Base-by-base conservation (phyloP, 2,888 invertebrate genomes). In the Yponomeuta sedellus region DNA sequence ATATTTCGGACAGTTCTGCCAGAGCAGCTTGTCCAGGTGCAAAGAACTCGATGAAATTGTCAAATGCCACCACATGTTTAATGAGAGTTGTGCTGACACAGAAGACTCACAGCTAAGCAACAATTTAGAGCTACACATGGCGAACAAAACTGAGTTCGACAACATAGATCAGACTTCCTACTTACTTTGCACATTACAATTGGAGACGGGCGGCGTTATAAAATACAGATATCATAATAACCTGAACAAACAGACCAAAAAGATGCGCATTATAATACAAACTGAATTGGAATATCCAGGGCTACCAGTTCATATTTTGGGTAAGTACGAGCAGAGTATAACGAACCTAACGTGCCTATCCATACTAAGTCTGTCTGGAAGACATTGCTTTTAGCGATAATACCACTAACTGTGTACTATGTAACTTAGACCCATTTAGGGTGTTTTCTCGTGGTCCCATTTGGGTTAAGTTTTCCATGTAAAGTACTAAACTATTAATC, bases 1-100 rank as follows among this genome's bases (percentile, higher is more conserved):
- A 59, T 93, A 93, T 71, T 88, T 88, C 0, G 94, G 94, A 10
- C 80, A 80, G 58, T 95, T 92, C 70, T 97, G 97, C 78, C 95
- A 96, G 70, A 92, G 93, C 65, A 96, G 96, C 74, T 0, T 96
- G 96, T 73, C 92, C 92, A 0, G 92, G 92, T 97, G 97, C 79
- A 92, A 93, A 65, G 93, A 94, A 69, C 91, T 95, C 67, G 92
- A 93, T 72, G 91, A 92, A 40, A 96, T 96, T 75, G 96, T 95
- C 0, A 92, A 94, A 75, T 97, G 96, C 63, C 77, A 78, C 58
- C 75, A 75, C 66, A 80, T n/a, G 20, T 10, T 22, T 6, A 19
- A n/a, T 19, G 22, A 58, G 1, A 52, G 3, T 16, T 52, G 34
- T 34, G 1, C 34, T 34, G 34, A 16, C 44, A 52, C 44, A 4